Percentiles rank a stretch among this genome's conserved stretches.
phyloP scores from a whole-genome alignment of 2,888 invertebrate species.

The Timandra comae region DNA sequence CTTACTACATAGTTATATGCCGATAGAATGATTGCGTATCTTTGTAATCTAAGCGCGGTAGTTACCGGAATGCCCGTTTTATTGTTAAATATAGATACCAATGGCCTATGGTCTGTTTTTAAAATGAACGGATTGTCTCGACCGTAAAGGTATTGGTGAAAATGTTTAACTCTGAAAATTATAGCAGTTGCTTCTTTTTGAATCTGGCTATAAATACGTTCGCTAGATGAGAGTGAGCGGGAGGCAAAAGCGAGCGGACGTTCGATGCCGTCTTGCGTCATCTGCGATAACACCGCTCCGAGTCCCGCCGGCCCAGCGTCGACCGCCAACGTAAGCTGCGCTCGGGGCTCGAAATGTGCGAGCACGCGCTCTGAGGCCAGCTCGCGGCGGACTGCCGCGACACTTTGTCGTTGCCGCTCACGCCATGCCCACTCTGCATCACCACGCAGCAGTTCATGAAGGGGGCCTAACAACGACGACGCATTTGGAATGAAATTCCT shows the following conservation, averaged over 20 bases:
- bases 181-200: slow-evolving; percentile 12
- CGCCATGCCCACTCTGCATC: slow-evolving; percentile 10
- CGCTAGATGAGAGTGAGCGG: neutral
- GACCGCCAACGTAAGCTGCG: slow-evolving; percentile 6
- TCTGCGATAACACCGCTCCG: slow-evolving; percentile 10
- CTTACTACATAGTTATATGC: slow-evolving; percentile 11
- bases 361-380: no score
- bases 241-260: slow-evolving; percentile 1
- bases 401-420: slow-evolving; percentile 5
- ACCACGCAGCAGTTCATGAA: slow-evolving; percentile 13
- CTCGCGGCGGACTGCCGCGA: slow-evolving; percentile 3
- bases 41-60: slow-evolving; percentile 10
- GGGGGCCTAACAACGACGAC: slow-evolving; percentile 16
- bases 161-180: slow-evolving; percentile 12
- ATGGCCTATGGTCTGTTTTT: slow-evolving; percentile 14
- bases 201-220: slow-evolving; percentile 8
- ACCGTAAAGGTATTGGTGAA: slow-evolving; percentile 22
- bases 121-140: slow-evolving; percentile 15
- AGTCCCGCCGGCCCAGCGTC: slow-evolving; percentile 12
- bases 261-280: neutral
- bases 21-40: slow-evolving; percentile 14
- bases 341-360: neutral
- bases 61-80: slow-evolving; percentile 10
- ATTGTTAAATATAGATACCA: slow-evolving; percentile 11
- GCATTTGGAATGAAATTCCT: slow-evolving; percentile 24